These are phyloP conservation scores for Chlorocebus sabaeus DNA, from an alignment of 2,113 vertebrate genomes.

Conservation along the genomic window DNA sequence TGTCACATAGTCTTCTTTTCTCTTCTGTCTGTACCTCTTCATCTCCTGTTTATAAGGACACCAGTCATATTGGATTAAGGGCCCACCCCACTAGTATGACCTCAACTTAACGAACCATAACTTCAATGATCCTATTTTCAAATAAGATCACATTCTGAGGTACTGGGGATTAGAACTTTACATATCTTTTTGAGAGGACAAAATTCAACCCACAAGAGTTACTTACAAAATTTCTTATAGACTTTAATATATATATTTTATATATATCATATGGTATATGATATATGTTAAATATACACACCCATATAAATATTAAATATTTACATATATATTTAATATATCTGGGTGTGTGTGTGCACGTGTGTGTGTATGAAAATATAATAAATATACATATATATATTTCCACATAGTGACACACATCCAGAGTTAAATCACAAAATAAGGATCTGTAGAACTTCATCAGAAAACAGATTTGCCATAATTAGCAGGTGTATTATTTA, in stretches of 20 bases:
- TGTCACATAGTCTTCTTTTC: not conserved
- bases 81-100: not conserved
- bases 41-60: not conserved
- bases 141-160: not conserved
- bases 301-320: too few relatives aligned
- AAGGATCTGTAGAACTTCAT: not conserved
- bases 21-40: not conserved
- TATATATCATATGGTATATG: too few relatives aligned
- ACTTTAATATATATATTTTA: not conserved
- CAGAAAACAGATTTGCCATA: not conserved
- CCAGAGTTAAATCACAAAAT: not conserved
- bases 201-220: not conserved
- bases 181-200: not conserved
- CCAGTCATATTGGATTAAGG: not conserved
- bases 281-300: not conserved
- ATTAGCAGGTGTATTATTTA: not conserved
- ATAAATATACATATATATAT: not conserved
- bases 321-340: too few relatives aligned
- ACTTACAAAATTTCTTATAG: not conserved
- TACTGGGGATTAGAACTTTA: not conserved
- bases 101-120: not conserved
- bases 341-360: rapidly evolving
- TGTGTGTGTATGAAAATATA: not conserved
- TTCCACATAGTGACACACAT: not conserved
- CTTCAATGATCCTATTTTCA: not conserved